Conservation (phyloP, 2,113 vertebrate genomes). For the Acrocephalus kingi region DNA sequence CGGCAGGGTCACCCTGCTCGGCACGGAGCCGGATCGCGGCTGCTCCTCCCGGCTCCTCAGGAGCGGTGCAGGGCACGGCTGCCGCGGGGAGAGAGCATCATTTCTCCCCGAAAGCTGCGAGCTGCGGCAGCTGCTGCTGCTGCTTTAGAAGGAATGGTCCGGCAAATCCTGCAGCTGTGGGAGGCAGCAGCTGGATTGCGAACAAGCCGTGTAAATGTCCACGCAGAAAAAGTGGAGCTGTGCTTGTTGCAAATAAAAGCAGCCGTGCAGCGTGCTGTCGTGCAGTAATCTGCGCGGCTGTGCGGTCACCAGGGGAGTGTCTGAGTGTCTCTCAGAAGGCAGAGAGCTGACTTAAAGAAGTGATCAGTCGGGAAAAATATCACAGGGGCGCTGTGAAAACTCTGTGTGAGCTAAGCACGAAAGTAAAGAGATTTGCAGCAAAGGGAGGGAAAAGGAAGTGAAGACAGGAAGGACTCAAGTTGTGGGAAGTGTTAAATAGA, state of each 20-base stretch:
- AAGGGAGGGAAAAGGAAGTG: slow-evolving; percentile 15
- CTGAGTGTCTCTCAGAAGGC: background rate
- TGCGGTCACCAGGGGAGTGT: accelerated
- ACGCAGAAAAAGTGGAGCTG: background rate
- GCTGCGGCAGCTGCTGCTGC: background rate
- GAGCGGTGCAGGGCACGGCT: accelerated
- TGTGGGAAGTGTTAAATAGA: slow-evolving; percentile 52
- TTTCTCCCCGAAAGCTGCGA: background rate
- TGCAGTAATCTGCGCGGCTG: background rate
- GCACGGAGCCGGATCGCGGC: background rate
- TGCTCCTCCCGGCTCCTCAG: background rate
- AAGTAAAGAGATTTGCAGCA: background rate
- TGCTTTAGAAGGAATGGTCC: background rate
- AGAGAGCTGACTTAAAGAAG: background rate
- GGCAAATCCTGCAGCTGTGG: background rate
- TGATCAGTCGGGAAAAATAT: background rate
- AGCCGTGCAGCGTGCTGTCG: accelerated
- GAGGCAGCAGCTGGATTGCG: background rate
- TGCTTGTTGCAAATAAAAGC: background rate
- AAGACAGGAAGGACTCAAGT: slow-evolving; percentile 11
- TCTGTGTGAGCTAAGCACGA: background rate
- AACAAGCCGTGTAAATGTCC: background rate
- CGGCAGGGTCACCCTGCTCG: background rate
- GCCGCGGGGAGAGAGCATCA: background rate
- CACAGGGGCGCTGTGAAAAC: background rate